These are phyloP conservation scores for Porites cylindrica DNA, from an alignment of 92 coral and sea anemone species.

Conservation along the genomic window DNA sequence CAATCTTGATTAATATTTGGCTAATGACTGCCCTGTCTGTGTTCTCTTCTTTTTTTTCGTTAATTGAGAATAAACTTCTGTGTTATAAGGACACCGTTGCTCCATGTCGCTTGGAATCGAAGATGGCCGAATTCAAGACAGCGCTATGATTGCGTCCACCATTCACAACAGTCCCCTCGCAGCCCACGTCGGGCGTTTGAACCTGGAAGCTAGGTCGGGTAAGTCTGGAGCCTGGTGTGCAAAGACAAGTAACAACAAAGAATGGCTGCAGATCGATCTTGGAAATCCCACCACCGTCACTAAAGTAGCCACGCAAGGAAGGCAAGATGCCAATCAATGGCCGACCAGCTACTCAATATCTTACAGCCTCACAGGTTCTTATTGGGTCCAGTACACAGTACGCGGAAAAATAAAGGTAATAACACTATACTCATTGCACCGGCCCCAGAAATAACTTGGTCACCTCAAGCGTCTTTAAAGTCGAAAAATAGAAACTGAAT, in stretches of 20 bases:
- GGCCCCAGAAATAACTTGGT: background rate
- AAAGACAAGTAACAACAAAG: conserved; percentile 34
- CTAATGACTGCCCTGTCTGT: background rate
- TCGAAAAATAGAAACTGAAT: no score
- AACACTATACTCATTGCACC: background rate
- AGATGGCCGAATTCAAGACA: conserved; percentile 54
- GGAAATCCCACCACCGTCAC: conserved; percentile 22
- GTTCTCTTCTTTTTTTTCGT: background rate
- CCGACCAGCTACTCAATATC: conserved; percentile 47
- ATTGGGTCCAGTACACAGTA: conserved; percentile 59
- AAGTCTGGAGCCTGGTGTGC: conserved; percentile 60
- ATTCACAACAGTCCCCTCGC: background rate
- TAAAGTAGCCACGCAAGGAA: conserved; percentile 37
- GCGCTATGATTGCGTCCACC: conserved; percentile 49
- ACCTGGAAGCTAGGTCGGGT: conserved; percentile 8
- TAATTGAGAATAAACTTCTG: background rate
- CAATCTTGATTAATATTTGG: no score
- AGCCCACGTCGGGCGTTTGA: conserved; percentile 45
- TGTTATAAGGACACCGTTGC: conserved; percentile 28
- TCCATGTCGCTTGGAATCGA: conserved; percentile 66
- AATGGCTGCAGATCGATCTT: conserved; percentile 60
- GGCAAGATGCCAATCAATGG: conserved; percentile 33
- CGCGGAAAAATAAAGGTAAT: conserved; percentile 57
- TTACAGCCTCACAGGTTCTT: conserved; percentile 51
- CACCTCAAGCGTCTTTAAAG: background rate